phyloP scores from a whole-genome alignment of 2,113 vertebrate genomes.

The Hylia prasina region DNA sequence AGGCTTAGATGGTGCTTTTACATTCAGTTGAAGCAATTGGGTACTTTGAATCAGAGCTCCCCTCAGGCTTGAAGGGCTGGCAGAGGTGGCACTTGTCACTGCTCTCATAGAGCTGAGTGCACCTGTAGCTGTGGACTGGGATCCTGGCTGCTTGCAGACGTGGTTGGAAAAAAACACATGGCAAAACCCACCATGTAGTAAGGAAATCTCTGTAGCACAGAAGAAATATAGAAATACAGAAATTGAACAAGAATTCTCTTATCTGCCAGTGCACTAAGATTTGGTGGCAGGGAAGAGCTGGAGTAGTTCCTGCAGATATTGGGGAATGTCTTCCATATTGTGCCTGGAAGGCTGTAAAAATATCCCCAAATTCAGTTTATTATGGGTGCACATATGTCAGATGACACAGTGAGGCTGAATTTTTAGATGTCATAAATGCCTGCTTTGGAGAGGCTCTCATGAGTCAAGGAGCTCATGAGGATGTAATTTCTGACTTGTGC shows the following conservation, averaged over 20 bases:
- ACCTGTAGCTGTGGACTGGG: neutral
- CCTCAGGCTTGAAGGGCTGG: neutral
- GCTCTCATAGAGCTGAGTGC: neutral
- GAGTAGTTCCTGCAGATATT: neutral
- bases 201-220: neutral
- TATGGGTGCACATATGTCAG: neutral
- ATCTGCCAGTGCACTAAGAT: neutral
- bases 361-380: neutral
- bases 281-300: neutral
- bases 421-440: neutral
- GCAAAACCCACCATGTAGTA: neutral
- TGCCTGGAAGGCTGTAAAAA: neutral
- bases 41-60: neutral
- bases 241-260: neutral
- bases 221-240: neutral
- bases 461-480: neutral
- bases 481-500: neutral
- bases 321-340: neutral
- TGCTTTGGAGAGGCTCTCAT: neutral
- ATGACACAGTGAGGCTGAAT: neutral
- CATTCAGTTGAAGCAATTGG: neutral
- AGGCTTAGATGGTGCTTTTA: neutral
- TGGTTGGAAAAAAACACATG: neutral
- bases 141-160: accelerated
- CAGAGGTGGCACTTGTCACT: neutral